Evolutionary conservation across 2,797 vertebrate species (phyloP).

Genomic region (Sebastes variabilis): DNA sequence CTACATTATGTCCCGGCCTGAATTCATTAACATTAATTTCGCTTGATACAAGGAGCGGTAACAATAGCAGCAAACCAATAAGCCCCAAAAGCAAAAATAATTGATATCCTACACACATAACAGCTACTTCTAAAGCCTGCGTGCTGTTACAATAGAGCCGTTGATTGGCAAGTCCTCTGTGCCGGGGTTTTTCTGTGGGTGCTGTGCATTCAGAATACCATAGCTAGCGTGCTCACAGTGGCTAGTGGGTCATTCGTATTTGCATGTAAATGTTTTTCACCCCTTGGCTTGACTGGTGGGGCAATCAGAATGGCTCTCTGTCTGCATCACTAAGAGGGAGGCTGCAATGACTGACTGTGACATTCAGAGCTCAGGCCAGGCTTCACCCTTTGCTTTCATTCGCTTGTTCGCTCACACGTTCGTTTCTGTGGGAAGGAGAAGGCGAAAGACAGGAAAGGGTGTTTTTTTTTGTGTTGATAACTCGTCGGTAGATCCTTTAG

Average conservation of each 20-base stretch:
- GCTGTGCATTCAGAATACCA: slow-evolving; percentile 64
- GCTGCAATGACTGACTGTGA: slow-evolving; percentile 75
- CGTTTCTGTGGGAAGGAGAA: slow-evolving; percentile 54
- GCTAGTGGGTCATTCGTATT: slow-evolving; percentile 80
- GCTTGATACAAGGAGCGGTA: slow-evolving; percentile 25
- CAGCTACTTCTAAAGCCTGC: slow-evolving; percentile 52
- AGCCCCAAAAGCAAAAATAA: slow-evolving; percentile 56
- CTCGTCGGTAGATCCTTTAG: slow-evolving; percentile 17
- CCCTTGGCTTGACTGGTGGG: slow-evolving; percentile 74
- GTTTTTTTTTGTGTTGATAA: slow-evolving; percentile 15
- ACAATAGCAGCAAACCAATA: slow-evolving; percentile 60
- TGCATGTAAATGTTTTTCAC: slow-evolving; percentile 86
- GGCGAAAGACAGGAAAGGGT: slow-evolving; percentile 28
- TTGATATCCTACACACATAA: slow-evolving; percentile 68
- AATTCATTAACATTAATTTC: slow-evolving; percentile 66
- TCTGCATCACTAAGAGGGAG: slow-evolving; percentile 77
- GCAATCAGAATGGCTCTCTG: slow-evolving; percentile 80
- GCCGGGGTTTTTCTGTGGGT: slow-evolving; percentile 46
- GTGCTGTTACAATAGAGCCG: slow-evolving; percentile 54
- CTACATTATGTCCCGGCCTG: slow-evolving; percentile 48
- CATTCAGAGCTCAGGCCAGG: slow-evolving; percentile 68
- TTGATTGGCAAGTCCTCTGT: slow-evolving; percentile 72
- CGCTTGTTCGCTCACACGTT: slow-evolving; percentile 58
- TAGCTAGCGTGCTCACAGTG: slow-evolving; percentile 57
- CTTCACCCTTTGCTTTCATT: slow-evolving; percentile 64